These are phyloP conservation scores for Canis aureus DNA, from an alignment of 2,113 vertebrate species.

Conservation along the genomic window DNA sequence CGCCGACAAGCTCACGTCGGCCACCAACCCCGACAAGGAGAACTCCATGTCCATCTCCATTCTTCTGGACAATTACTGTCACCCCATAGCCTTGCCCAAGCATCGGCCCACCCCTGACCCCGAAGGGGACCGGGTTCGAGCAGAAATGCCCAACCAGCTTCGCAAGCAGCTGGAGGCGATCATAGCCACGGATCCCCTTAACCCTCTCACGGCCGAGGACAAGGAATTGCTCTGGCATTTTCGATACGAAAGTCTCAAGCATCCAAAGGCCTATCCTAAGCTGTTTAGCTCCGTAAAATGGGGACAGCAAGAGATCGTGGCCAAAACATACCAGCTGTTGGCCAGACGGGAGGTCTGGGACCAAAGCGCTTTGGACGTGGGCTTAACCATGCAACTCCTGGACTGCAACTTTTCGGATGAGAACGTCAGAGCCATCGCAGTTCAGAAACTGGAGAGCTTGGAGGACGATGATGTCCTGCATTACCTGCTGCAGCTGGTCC, in stretches of 20 bases:
- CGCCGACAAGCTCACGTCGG: conserved; percentile 98
- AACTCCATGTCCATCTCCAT: conserved; percentile 96
- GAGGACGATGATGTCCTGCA: conserved; percentile 96
- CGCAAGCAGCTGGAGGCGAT: conserved; percentile 98
- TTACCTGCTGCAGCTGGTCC: conserved; percentile 97
- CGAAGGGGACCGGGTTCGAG: conserved; percentile 91
- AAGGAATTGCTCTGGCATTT: conserved; percentile 99
- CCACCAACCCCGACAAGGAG: conserved; percentile 97
- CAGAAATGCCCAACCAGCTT: conserved; percentile 98
- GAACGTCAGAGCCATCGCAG: conserved; percentile 96
- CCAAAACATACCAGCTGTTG: conserved; percentile 94
- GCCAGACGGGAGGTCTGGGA: conserved; percentile 95
- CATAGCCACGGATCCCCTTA: conserved; percentile 95
- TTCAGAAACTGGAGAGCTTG: conserved; percentile 96
- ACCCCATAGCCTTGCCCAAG: conserved; percentile 97
- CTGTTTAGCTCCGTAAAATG: conserved; percentile 97
- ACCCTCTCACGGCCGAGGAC: conserved; percentile 96
- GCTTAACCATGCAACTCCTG: conserved; percentile 96
- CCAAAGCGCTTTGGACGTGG: conserved; percentile 94
- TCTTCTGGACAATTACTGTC: conserved; percentile 96
- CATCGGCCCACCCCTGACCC: conserved; percentile 87
- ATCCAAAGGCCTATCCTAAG: conserved; percentile 97
- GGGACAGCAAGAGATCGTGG: conserved; percentile 96
- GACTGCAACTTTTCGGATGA: conserved; percentile 98
- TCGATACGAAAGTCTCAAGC: conserved; percentile 94